phyloP scores from a whole-genome alignment of 2,888 invertebrate genomes.

The Drosophila picticornis region DNA sequence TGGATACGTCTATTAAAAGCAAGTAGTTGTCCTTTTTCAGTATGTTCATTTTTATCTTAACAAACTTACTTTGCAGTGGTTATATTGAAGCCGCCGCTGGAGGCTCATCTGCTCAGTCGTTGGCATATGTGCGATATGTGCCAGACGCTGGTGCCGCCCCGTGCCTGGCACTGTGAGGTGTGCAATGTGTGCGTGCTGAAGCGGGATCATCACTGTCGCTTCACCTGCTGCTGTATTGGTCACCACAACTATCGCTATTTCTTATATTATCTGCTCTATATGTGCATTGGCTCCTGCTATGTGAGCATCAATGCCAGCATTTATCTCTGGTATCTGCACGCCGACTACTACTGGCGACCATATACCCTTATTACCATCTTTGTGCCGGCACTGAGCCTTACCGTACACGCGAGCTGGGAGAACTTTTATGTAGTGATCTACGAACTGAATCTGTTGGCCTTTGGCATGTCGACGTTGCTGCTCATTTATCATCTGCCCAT shows the following conservation, averaged over 20 bases:
- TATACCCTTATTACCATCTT: constrained; percentile 88
- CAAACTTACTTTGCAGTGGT: constrained; percentile 61
- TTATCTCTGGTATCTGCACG: constrained; percentile 87
- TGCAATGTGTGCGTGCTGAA: constrained; percentile 94
- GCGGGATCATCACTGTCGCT: constrained; percentile 95
- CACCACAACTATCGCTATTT: constrained; percentile 95
- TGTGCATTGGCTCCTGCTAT: constrained; percentile 90
- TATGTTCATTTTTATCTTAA: background rate
- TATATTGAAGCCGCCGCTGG: constrained; percentile 83
- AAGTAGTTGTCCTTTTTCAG: constrained; percentile 53
- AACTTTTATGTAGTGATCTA: constrained; percentile 90
- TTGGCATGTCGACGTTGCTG: constrained; percentile 89
- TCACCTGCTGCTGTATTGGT: constrained; percentile 95
- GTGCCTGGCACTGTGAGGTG: constrained; percentile 95
- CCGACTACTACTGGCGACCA: constrained; percentile 82
- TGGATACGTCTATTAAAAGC: constrained; percentile 91
- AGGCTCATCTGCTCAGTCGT: constrained; percentile 73
- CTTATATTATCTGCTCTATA: constrained; percentile 90
- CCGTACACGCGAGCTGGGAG: constrained; percentile 88
- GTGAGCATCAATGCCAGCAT: constrained; percentile 89
- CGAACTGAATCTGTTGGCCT: constrained; percentile 89
- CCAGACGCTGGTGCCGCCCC: constrained; percentile 90
- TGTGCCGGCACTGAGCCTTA: constrained; percentile 91
- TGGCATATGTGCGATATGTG: constrained; percentile 94
- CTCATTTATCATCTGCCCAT: constrained; percentile 90